Percentiles rank a stretch among this genome's conserved stretches.
Evolutionary conservation across 2,113 vertebrate genomes (phyloP).

Genomic region (Gnathonemus longibarbis): DNA sequence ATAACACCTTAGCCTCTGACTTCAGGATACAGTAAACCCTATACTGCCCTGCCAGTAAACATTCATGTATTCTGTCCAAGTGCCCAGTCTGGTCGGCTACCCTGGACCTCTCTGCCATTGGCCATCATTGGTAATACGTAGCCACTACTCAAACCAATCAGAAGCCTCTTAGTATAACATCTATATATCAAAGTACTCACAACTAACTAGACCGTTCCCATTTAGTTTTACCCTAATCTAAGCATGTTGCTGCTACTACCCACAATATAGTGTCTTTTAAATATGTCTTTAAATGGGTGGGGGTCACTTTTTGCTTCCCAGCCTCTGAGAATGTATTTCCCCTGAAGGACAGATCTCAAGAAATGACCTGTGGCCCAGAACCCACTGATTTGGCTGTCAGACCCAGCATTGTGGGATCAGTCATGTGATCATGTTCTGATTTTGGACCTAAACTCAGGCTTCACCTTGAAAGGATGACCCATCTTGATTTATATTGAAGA

Average conservation of each 20-base stretch:
- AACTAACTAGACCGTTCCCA: not conserved
- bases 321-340: not conserved
- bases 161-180: not conserved
- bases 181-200: not conserved
- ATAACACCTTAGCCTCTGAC: not conserved
- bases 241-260: not conserved
- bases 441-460: not conserved
- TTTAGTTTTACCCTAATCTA: not conserved
- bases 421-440: not conserved
- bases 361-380: not conserved
- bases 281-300: not conserved
- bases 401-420: not conserved
- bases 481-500: not conserved
- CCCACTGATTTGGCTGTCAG: not conserved
- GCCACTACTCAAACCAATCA: not conserved
- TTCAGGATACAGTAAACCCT: not conserved
- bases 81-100: not conserved
- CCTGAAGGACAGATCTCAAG: not conserved
- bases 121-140: not conserved
- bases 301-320: not conserved
- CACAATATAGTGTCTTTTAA: not conserved
- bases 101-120: not conserved
- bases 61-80: not conserved
- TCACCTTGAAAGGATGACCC: not conserved
- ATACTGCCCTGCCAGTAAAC: not conserved